Conservation (phyloP, 2,888 invertebrate species). For the Drosophila suboccidentalis region DNA sequence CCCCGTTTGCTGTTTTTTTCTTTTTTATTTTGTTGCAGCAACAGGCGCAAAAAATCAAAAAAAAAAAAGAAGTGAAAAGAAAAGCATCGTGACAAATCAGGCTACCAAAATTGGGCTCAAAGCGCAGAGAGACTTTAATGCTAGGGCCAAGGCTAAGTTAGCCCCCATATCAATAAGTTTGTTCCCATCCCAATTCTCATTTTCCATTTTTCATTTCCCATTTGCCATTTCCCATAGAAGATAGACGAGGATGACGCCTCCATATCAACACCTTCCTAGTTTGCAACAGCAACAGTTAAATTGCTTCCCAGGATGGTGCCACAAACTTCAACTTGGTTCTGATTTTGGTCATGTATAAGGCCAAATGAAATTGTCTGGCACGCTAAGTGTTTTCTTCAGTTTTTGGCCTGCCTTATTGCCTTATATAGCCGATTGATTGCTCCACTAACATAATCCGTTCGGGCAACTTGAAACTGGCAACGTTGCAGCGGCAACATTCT, state of each 20-base stretch:
- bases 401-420: slow-evolving; percentile 72
- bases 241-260: slow-evolving; percentile 52
- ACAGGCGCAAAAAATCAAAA: slow-evolving; percentile 51
- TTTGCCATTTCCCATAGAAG: slow-evolving; percentile 23
- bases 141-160: slow-evolving; percentile 50
- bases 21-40: slow-evolving; percentile 17
- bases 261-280: slow-evolving; percentile 59
- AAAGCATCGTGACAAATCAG: slow-evolving; percentile 85
- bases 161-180: slow-evolving; percentile 74
- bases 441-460: slow-evolving; percentile 75
- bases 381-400: slow-evolving; percentile 78
- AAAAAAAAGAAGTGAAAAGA: slow-evolving; percentile 43
- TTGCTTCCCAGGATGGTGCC: slow-evolving; percentile 59
- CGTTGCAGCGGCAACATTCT: slow-evolving; percentile 50
- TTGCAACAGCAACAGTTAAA: slow-evolving; percentile 38
- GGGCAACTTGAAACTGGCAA: slow-evolving; percentile 48
- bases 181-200: slow-evolving; percentile 48
- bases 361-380: slow-evolving; percentile 76
- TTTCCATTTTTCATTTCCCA: slow-evolving; percentile 4
- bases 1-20: slow-evolving; percentile 46
- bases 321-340: slow-evolving; percentile 53
- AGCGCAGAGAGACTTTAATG: slow-evolving; percentile 29
- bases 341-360: slow-evolving; percentile 72
- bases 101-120: slow-evolving; percentile 84
- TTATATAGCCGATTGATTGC: slow-evolving; percentile 83